phyloP scores from a whole-genome alignment of 2,888 invertebrate species.

The Meteorus cinctellus region DNA sequence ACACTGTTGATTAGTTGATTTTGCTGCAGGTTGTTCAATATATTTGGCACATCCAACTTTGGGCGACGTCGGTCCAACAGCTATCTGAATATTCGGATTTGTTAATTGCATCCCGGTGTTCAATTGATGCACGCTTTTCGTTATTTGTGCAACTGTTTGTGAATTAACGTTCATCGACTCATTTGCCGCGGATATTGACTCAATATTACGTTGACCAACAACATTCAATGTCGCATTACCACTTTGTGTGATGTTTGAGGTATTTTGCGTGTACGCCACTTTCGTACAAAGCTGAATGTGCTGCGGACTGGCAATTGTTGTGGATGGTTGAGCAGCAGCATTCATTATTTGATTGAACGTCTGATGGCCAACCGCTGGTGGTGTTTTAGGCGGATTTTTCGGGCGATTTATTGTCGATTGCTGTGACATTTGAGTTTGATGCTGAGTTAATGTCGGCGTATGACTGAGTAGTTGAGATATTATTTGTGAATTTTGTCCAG shows the following conservation, averaged over 20 bases:
- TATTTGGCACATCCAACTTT: conserved; percentile 28
- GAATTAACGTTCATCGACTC: conserved; percentile 35
- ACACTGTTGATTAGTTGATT: conserved; percentile 38
- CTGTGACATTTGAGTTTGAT: conserved; percentile 51
- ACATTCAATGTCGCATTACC: conserved; percentile 45
- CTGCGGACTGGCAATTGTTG: conserved; percentile 62
- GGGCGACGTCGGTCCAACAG: conserved; percentile 44
- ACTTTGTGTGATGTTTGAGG: conserved; percentile 52
- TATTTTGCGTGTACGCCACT: conserved; percentile 56
- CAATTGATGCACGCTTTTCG: conserved; percentile 48
- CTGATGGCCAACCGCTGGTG: conserved; percentile 48
- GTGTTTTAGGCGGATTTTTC: conserved; percentile 53
- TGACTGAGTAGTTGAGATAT: conserved; percentile 69
- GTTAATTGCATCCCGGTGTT: conserved; percentile 51
- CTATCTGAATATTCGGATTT: conserved; percentile 48
- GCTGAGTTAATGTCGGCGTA: conserved; percentile 61
- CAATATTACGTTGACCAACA: conserved; percentile 44
- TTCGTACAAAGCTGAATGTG: conserved; percentile 61
- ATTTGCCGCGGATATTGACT: not conserved
- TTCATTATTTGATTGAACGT: conserved; percentile 47
- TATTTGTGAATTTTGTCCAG: conserved; percentile 69
- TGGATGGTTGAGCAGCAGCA: conserved; percentile 41
- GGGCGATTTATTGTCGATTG: conserved; percentile 55
- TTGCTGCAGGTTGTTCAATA: conserved; percentile 35
- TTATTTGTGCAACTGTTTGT: conserved; percentile 38